A percentile compares a stretch with the other conserved stretches of the same genome.
Evolutionary conservation across 2,888 invertebrate species (phyloP).

Genomic region (Aspidiotus destructor): DNA sequence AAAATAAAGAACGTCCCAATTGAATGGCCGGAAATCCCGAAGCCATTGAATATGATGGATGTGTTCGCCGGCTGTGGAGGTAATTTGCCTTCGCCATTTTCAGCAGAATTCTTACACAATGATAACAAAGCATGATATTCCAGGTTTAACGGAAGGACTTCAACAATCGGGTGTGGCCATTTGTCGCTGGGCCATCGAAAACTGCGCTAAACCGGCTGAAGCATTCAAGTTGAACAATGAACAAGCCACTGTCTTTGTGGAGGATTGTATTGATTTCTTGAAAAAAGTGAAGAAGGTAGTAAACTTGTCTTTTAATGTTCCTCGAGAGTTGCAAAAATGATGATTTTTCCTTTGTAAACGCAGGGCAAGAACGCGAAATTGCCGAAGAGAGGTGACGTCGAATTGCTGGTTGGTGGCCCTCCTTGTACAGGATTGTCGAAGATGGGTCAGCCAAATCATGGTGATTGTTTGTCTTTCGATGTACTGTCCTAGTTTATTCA

Average conservation of each 20-base stretch:
- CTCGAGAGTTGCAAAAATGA: neutral
- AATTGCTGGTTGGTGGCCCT: conserved; percentile 74
- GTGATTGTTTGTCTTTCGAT: conserved; percentile 75
- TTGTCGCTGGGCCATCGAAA: conserved; percentile 73
- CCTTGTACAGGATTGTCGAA: conserved; percentile 85
- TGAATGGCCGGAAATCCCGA: conserved; percentile 42
- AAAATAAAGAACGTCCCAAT: conserved; percentile 37
- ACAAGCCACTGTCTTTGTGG: conserved; percentile 62
- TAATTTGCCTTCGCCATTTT: conserved; percentile 37
- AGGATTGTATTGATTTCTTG: conserved; percentile 68
- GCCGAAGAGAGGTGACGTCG: conserved; percentile 69
- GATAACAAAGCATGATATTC: neutral
- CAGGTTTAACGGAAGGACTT: conserved; percentile 62
- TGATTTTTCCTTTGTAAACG: conserved; percentile 37
- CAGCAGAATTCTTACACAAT: no score
- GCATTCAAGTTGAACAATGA: conserved; percentile 70
- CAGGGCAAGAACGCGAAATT: conserved; percentile 49
- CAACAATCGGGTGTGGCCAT: conserved; percentile 59
- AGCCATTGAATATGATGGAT: conserved; percentile 59
- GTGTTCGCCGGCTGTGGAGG: conserved; percentile 81
- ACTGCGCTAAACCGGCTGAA: conserved; percentile 63
- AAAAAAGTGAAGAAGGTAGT: conserved; percentile 53
- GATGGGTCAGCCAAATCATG: conserved; percentile 76
- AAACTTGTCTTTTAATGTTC: neutral
- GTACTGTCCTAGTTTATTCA: conserved; percentile 37